Conservation (phyloP, 2,888 invertebrate species). For the Flexamia atlantica region DNA sequence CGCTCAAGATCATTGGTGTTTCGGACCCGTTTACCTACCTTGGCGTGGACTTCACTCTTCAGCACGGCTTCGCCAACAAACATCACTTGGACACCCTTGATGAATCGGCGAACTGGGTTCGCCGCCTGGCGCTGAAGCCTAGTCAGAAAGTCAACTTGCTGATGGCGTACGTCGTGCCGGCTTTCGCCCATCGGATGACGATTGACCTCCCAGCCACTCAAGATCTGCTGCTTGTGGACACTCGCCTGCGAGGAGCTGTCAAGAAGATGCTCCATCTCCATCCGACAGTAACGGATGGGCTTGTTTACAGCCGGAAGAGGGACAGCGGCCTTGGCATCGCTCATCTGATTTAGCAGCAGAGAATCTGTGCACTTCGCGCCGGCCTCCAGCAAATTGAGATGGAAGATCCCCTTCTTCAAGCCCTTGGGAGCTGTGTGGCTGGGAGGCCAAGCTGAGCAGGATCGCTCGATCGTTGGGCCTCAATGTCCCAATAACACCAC, state of each 20-base stretch:
- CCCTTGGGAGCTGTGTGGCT: not conserved
- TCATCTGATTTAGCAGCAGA: not conserved
- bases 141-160: too few relatives aligned
- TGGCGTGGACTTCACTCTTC: not conserved
- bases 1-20: not conserved
- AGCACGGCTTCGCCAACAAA: not conserved
- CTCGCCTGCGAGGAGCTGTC: too few relatives aligned
- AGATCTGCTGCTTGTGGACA: not conserved
- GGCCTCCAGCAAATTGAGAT: slow-evolving; percentile 3
- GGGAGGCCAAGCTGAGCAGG: not conserved
- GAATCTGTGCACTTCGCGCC: not conserved
- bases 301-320: too few relatives aligned
- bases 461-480: not conserved
- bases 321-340: too few relatives aligned
- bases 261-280: too few relatives aligned
- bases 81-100: too few relatives aligned
- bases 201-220: too few relatives aligned
- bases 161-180: too few relatives aligned
- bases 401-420: not conserved
- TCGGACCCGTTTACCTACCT: not conserved
- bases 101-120: too few relatives aligned
- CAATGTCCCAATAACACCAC: not conserved
- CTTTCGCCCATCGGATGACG: too few relatives aligned
- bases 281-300: too few relatives aligned
- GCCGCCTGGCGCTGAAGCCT: too few relatives aligned